Conservation (phyloP, 2,888 invertebrate genomes). For the Mystacides longicornis region DNA sequence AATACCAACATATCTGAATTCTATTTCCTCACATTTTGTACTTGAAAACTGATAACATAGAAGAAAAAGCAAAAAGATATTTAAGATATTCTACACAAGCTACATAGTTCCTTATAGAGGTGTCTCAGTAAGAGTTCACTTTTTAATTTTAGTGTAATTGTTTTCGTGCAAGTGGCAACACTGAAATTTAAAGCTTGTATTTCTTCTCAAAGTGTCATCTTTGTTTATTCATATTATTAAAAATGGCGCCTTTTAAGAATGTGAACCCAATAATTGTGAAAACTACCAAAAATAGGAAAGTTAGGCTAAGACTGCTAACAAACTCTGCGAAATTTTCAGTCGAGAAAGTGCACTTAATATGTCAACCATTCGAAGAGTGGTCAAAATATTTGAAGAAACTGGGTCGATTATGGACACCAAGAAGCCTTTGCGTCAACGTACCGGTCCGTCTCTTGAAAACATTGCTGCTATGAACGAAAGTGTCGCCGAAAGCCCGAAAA, state of each 20-base stretch:
- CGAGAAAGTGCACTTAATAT: conserved; percentile 19
- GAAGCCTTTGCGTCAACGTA: too few relatives aligned
- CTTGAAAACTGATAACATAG: too few relatives aligned
- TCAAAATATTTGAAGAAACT: conserved; percentile 14
- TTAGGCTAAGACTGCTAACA: conserved; percentile 15
- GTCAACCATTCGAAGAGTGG: conserved; percentile 14
- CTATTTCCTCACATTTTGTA: too few relatives aligned
- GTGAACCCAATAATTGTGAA: conserved; percentile 4
- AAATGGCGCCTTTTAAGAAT: background rate
- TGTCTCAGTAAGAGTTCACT: conserved; percentile 5
- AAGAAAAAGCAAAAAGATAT: too few relatives aligned
- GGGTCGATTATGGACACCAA: background rate
- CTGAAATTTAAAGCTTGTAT: conserved; percentile 2
- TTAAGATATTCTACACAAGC: too few relatives aligned
- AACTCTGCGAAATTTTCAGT: conserved; percentile 16
- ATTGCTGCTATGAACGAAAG: too few relatives aligned
- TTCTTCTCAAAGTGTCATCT: conserved; percentile 1
- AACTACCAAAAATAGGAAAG: conserved; percentile 11
- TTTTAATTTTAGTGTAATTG: conserved; percentile 6
- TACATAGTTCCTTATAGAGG: too few relatives aligned
- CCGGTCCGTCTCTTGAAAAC: too few relatives aligned
- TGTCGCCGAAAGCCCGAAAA: too few relatives aligned
- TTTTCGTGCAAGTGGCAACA: conserved; percentile 5
- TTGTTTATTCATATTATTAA: conserved; percentile 4
- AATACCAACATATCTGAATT: too few relatives aligned